Percentiles rank a stretch among this genome's conserved stretches.
Evolutionary conservation across 2,888 invertebrate genomes (phyloP).

Genomic region (Hirtodrosophila duncani): DNA sequence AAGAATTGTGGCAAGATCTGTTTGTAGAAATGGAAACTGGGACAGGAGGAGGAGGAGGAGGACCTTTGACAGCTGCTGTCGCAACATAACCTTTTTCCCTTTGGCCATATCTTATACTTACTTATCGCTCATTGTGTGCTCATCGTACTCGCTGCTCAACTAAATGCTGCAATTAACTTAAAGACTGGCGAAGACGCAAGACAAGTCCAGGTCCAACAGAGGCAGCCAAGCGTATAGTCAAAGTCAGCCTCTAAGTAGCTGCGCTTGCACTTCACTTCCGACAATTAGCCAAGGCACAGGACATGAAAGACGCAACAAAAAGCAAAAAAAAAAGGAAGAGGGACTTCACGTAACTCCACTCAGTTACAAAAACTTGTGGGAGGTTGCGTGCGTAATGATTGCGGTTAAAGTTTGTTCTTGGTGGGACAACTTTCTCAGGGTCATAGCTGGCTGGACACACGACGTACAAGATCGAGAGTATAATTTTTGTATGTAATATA

Average conservation of each 20-base stretch:
- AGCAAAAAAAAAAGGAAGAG: neutral
- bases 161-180: constrained; percentile 63
- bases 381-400: constrained; percentile 57
- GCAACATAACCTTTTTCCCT: neutral
- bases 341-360: neutral
- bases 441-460: constrained; percentile 56
- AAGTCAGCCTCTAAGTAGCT: constrained; percentile 50
- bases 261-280: constrained; percentile 54
- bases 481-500: neutral
- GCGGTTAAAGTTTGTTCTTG: constrained; percentile 42
- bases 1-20: constrained; percentile 2
- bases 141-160: too few species aligned
- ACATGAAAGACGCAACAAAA: constrained; percentile 6
- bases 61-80: constrained; percentile 18
- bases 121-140: constrained; percentile 38
- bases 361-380: constrained; percentile 37
- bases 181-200: constrained; percentile 27
- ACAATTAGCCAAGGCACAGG: constrained; percentile 43
- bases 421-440: constrained; percentile 57
- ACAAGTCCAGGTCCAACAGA: neutral
- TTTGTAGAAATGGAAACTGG: too few species aligned
- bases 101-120: neutral
- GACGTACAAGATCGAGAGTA: neutral
- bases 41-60: too few species aligned
- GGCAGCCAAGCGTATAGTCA: constrained; percentile 50